phyloP scores from a whole-genome alignment of 2,888 invertebrate genomes.

The Hetaerina titia region DNA sequence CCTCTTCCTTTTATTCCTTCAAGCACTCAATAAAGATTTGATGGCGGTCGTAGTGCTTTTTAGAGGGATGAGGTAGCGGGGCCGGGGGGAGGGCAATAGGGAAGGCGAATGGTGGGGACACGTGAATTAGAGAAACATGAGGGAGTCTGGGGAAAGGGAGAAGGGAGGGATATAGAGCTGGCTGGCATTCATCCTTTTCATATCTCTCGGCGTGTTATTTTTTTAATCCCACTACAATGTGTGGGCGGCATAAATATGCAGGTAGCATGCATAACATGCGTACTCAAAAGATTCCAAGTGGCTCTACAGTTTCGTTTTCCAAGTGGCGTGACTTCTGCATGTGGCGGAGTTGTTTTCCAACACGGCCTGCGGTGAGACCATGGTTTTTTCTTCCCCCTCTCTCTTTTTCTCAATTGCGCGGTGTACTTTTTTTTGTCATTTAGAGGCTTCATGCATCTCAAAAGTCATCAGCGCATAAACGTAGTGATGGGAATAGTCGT shows the following conservation, averaged over 20 bases:
- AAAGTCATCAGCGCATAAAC: neutral
- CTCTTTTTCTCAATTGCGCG: neutral
- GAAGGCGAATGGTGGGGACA: neutral
- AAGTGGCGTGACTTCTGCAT: constrained; percentile 17
- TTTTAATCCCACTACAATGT: constrained; percentile 28
- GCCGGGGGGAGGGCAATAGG: neutral
- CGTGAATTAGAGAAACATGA: constrained; percentile 12
- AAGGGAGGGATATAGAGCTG: neutral
- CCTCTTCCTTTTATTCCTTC: constrained; percentile 11
- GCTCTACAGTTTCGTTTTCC: neutral
- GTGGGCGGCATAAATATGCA: constrained; percentile 35
- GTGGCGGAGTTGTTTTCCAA: neutral
- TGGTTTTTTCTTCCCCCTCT: neutral
- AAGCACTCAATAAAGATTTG: constrained; percentile 47
- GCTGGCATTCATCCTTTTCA: constrained; percentile 20
- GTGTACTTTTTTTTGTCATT: neutral
- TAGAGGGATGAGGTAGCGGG: neutral
- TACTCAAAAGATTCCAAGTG: neutral
- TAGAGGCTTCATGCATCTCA: neutral
- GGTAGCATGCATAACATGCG: constrained; percentile 35
- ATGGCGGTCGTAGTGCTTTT: constrained; percentile 22
- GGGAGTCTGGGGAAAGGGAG: neutral
- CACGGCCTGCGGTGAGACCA: neutral
- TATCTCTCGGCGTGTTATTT: neutral
- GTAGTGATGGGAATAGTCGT: neutral